phyloP scores from a whole-genome alignment of 2,888 invertebrate genomes.

The Pogonocherus hispidulus region DNA sequence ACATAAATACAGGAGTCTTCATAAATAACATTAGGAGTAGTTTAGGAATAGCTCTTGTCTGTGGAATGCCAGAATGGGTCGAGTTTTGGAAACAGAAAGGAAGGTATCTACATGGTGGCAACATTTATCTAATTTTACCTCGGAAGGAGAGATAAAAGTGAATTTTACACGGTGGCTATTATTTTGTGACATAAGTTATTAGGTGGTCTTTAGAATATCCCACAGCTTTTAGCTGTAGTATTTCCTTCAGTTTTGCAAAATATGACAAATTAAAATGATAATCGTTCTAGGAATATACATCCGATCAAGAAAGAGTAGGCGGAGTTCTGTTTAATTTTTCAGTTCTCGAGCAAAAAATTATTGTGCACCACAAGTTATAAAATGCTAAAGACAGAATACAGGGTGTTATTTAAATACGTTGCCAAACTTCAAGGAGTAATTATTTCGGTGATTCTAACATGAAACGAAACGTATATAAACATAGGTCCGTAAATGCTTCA shows the following conservation, averaged over 20 bases:
- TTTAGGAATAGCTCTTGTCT: conserved; percentile 15
- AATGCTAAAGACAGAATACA: no score
- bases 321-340: no score
- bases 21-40: conserved; percentile 24
- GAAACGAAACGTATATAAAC: no score
- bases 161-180: conserved; percentile 25
- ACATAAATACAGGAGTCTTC: conserved; percentile 26
- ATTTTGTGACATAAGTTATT: conserved; percentile 21
- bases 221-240: background rate
- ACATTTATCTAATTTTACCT: conserved; percentile 15
- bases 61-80: conserved; percentile 27
- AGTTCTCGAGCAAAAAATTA: no score
- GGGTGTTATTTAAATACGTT: no score
- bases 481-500: no score
- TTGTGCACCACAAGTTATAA: no score
- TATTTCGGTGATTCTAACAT: no score
- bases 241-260: background rate
- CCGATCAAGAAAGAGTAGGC: no score
- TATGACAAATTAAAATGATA: background rate
- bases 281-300: background rate
- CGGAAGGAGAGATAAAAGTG: conserved; percentile 6
- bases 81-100: conserved; percentile 17
- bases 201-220: background rate
- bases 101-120: conserved; percentile 29
- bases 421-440: no score